phyloP scores from a whole-genome alignment of 2,888 invertebrate species.

The Dioctria linearis region DNA sequence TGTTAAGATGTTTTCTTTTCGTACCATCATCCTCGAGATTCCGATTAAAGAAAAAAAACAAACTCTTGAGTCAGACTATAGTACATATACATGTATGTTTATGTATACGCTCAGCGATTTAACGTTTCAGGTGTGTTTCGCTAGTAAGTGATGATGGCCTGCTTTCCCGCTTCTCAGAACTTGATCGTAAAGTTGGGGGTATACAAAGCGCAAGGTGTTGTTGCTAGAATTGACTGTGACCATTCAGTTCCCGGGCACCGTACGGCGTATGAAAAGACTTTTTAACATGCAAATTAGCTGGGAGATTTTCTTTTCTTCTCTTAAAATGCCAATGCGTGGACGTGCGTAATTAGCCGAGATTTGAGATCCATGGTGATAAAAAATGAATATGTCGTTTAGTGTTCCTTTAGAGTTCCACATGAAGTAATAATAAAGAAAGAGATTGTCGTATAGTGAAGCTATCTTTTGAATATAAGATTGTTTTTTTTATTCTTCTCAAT shows the following conservation, averaged over 20 bases:
- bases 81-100: too few species aligned
- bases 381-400: too few species aligned
- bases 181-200: constrained; percentile 19
- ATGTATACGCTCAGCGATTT: not conserved
- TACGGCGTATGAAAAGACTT: constrained; percentile 35
- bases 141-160: constrained; percentile 4
- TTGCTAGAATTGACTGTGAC: constrained; percentile 44
- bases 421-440: too few species aligned
- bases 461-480: too few species aligned
- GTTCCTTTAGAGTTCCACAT: too few species aligned
- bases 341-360: constrained; percentile 34
- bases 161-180: constrained; percentile 38
- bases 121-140: constrained; percentile 11
- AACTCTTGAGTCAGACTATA: constrained; percentile 18
- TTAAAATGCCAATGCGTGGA: constrained; percentile 11
- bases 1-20: constrained; percentile 8
- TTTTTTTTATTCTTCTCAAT: too few species aligned
- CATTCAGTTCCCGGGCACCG: not conserved
- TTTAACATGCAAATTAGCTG: constrained; percentile 50
- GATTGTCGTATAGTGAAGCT: too few species aligned
- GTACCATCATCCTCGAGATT: not conserved
- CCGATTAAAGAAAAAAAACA: not conserved
- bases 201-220: constrained; percentile 30
- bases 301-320: constrained; percentile 12
- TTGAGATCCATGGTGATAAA: too few species aligned